Base-by-base conservation (phyloP, 92 coral and sea anemone species). In the Scolanthus callimorphus region DNA sequence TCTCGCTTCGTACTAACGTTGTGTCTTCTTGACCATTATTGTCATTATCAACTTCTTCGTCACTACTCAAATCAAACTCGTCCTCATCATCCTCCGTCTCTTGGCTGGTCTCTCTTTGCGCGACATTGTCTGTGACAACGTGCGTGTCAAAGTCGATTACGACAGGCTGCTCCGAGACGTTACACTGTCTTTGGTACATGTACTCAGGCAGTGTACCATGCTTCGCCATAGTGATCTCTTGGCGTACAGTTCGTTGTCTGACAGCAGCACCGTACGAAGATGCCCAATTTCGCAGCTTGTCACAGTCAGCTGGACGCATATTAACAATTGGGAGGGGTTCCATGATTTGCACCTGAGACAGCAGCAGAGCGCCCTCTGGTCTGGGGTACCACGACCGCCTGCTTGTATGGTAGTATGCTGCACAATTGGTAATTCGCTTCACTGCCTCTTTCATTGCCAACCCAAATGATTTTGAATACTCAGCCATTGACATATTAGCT, bases 211-310 rank as follows among this genome's bases (percentile, higher is more conserved):
- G 46, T 0, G 62, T 76, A 44, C 82, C 76, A n/a, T 73, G 67
- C 58, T 70, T 57, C 3, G 78, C 78, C 83, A 76, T 69, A 26
- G 84, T 77, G 13, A 78, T 61, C 61, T 77, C 78, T 55, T 69
- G 84, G 44, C 67, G 79, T 39, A 78, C 84, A 25, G 79, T 78
- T 25, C 79, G 63, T 47, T 78, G 73, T 45, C 84, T 30, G 29
- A 78, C 79, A 45, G 84, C 84, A 29, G 84, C 78, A 37, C 79
- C 79, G 62, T 70, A 70, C 22, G 79, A 31, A 4, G 84, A 75
- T 20, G 70, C 70, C 77, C 77, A 76, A 62, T 45, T 59, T 19
- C 70, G 46, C 57, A 76, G 49, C 3, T 44, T 17, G 49, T 79
- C 75, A 31, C 86, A 80, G 71, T 73, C 34, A 13, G 39, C 56